Conservation (phyloP, 2,888 invertebrate species). For the Habroteleia sp. region DNA sequence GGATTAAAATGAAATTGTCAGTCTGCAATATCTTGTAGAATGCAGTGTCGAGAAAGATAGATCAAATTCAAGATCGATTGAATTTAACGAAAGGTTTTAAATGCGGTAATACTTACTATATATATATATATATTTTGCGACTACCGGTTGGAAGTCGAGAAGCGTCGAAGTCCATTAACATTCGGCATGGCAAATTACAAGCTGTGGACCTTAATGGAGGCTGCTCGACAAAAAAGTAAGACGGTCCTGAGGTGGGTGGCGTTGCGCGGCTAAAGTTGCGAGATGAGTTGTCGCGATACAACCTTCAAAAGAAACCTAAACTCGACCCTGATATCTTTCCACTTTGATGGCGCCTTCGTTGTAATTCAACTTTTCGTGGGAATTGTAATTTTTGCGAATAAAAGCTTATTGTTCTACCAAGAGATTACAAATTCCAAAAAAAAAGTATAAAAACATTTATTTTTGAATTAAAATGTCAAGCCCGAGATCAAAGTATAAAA, state of each 20-base stretch:
- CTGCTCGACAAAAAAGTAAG: slow-evolving; percentile 67
- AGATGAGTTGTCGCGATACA: slow-evolving; percentile 62
- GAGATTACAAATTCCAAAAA: not conserved
- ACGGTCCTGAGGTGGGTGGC: slow-evolving; percentile 55
- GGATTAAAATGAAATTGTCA: too few relatives aligned
- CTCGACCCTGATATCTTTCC: slow-evolving; percentile 48
- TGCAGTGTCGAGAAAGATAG: too few relatives aligned
- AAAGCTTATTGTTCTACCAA: not conserved
- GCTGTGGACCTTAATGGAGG: slow-evolving; percentile 78
- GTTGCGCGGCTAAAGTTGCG: slow-evolving; percentile 33
- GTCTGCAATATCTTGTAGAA: too few relatives aligned
- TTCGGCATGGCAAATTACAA: slow-evolving; percentile 81
- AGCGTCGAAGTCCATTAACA: slow-evolving; percentile 78
- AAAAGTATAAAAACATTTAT: too few relatives aligned
- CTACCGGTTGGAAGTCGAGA: slow-evolving; percentile 66
- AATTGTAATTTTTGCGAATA: slow-evolving; percentile 29
- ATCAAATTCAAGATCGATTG: slow-evolving; percentile 18
- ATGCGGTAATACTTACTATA: slow-evolving; percentile 15
- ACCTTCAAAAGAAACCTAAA: slow-evolving; percentile 47
- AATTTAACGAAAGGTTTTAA: slow-evolving; percentile 7
- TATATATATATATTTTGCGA: slow-evolving; percentile 39
- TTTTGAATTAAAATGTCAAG: too few relatives aligned
- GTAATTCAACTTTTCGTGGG: slow-evolving; percentile 50
- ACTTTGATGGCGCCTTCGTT: slow-evolving; percentile 28
- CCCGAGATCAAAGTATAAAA: too few relatives aligned